A percentile compares a stretch with the other conserved stretches of the same genome.
These are phyloP conservation scores for Diabrotica undecimpunctata DNA, from an alignment of 1,140 invertebrate genomes.

Conservation along the genomic window DNA sequence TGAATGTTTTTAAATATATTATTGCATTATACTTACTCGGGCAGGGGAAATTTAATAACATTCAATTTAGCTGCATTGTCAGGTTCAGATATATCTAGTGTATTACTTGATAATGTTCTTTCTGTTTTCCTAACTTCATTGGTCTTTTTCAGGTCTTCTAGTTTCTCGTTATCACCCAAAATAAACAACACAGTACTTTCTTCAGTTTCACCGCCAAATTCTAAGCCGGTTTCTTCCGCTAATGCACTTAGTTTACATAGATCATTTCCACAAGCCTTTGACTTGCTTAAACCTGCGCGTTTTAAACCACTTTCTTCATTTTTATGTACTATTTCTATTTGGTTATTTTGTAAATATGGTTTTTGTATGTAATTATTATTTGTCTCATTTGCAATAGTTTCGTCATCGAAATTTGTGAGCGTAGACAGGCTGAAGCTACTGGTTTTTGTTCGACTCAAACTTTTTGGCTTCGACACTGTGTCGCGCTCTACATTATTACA, in stretches of 20 bases:
- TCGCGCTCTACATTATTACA: not conserved
- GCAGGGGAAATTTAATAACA: constrained; percentile 61
- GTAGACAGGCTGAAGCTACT: not conserved
- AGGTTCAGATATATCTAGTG: constrained; percentile 6
- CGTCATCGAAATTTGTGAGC: not conserved
- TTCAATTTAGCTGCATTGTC: constrained; percentile 47
- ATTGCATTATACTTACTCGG: constrained; percentile 46
- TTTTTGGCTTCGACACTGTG: not conserved
- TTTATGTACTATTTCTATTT: not conserved
- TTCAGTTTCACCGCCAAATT: constrained; percentile 5
- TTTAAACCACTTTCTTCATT: not conserved
- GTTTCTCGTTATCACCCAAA: constrained; percentile 69
- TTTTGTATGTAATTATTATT: not conserved
- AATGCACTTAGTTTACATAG: not conserved
- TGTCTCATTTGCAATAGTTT: not conserved
- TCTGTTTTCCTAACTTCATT: too few relatives aligned
- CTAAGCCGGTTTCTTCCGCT: not conserved
- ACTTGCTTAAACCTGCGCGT: constrained; percentile 5
- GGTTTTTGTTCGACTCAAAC: not conserved
- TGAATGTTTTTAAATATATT: too few relatives aligned
- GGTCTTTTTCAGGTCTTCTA: constrained; percentile 54
- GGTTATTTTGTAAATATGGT: not conserved
- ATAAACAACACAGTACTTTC: constrained; percentile 64
- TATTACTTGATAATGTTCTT: too few relatives aligned
- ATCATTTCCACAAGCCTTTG: not conserved